phyloP scores from a whole-genome alignment of 2,888 invertebrate species.

The Euproctis similis region DNA sequence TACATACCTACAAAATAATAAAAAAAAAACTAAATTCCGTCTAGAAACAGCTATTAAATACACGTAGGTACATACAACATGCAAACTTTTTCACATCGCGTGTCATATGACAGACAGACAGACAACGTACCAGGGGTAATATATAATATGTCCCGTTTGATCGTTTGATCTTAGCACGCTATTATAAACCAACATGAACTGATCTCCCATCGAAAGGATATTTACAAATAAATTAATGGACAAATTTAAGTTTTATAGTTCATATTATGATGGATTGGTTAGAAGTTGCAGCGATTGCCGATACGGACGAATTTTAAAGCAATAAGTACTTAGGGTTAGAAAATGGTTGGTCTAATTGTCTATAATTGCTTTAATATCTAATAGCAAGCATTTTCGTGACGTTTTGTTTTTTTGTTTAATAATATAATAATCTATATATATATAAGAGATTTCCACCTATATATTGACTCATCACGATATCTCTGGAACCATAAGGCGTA shows the following conservation, averaged over 20 bases:
- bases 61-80: conserved; percentile 16
- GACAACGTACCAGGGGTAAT: conserved; percentile 71
- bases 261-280: conserved; percentile 28
- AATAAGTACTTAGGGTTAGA: too few relatives aligned
- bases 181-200: conserved; percentile 29
- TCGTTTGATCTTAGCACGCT: conserved; percentile 48
- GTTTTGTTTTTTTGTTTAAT: too few relatives aligned
- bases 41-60: conserved; percentile 13
- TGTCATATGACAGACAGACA: conserved; percentile 67
- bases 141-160: conserved; percentile 74
- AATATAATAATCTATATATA: too few relatives aligned
- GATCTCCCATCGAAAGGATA: conserved; percentile 2
- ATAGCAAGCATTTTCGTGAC: too few relatives aligned
- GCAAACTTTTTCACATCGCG: conserved; percentile 66
- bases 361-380: too few relatives aligned
- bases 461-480: too few relatives aligned
- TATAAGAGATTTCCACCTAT: too few relatives aligned
- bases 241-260: conserved; percentile 6
- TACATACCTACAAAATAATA: too few relatives aligned
- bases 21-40: conserved; percentile 1
- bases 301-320: too few relatives aligned
- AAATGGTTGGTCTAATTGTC: conserved; percentile 41
- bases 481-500: too few relatives aligned
- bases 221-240: not conserved
- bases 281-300: too few relatives aligned